Base-by-base conservation (phyloP, 2,113 vertebrate genomes). In the Pseudorasbora parva region DNA sequence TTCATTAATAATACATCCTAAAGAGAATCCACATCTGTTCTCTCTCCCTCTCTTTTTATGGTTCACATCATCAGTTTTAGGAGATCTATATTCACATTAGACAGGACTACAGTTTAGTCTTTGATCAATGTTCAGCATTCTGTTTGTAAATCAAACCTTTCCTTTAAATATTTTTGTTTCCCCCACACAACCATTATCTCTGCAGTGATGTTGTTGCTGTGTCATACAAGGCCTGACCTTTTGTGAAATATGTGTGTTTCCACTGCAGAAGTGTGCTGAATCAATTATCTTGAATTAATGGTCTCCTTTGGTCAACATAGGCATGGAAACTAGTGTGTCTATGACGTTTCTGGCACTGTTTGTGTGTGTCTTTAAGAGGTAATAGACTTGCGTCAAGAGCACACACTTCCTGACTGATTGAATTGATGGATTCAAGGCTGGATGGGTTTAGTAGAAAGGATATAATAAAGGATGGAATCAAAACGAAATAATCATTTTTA, bases 1-100 rank as follows among this genome's bases (percentile, higher is more conserved):
- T 45, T 72, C 56, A 78, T 82, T 59, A 82, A 82, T 82, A 82
- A 86, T 82, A 78, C 59, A 86, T 86, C 33, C 66, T 45, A 66
- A 57, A 33, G 59, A 30, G 62, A 56, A 57, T 8, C 45, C 21
- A 73, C 80, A 82, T 86, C 84, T 86, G 57, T 30, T 54, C 14
- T 56, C 9, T 54, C 27, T n/a, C 49, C 37, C 41, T 60, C 68
- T 71, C 19, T 54, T 21, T 23, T 71, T 23, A 23, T 45, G 11
- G 10, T 45, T 23, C 5, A 12, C 19, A 23, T 12, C 0, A 41
- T 69, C 21, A n/a, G 37, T 71, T 43, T 15, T 68, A 68, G 8
- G 6, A 64, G 14, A 30, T 30, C 12, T 15, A 30, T 64, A 3
- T 14, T 64, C 25, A 19, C 10, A 51, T 30, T 21, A 5, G n/a